Conservation (phyloP, 2,113 vertebrate species). For the Electrona antarctica region DNA sequence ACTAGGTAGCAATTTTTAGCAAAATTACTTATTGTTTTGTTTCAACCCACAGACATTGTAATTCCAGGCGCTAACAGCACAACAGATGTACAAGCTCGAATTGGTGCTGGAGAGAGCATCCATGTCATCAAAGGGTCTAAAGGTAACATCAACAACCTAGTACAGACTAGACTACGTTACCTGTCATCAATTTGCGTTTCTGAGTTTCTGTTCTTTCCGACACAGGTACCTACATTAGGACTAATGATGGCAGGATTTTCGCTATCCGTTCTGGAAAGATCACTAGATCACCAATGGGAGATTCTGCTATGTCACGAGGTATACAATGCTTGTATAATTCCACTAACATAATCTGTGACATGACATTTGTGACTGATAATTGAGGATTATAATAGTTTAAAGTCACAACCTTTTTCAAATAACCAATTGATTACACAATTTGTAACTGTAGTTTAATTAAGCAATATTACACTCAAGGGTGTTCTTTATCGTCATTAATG, state of each 20-base stretch:
- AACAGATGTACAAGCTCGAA: slow-evolving; percentile 95
- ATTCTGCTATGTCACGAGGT: slow-evolving; percentile 86
- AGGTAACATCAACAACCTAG: slow-evolving; percentile 76
- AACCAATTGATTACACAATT: too few species aligned
- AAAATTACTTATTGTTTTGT: slow-evolving; percentile 37
- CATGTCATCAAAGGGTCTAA: slow-evolving; percentile 97
- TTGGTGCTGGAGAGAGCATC: slow-evolving; percentile 95
- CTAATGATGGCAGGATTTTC: slow-evolving; percentile 96
- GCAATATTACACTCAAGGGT: too few species aligned
- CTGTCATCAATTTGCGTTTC: not conserved
- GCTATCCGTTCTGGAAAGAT: slow-evolving; percentile 94
- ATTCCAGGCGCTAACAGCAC: slow-evolving; percentile 97
- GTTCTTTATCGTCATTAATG: too few species aligned
- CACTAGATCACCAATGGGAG: slow-evolving; percentile 79
- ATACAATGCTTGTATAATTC: slow-evolving; percentile 3
- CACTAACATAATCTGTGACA: not conserved
- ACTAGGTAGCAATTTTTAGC: too few species aligned
- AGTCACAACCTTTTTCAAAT: too few species aligned
- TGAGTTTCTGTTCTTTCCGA: slow-evolving; percentile 21
- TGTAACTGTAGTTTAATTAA: too few species aligned
- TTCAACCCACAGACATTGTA: slow-evolving; percentile 88
- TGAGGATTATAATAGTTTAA: too few species aligned
- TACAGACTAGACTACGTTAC: not conserved
- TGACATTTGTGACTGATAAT: too few species aligned
- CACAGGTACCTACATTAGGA: slow-evolving; percentile 95